Base-by-base conservation (phyloP, 2,888 invertebrate genomes). In the Mystacides longicornis region DNA sequence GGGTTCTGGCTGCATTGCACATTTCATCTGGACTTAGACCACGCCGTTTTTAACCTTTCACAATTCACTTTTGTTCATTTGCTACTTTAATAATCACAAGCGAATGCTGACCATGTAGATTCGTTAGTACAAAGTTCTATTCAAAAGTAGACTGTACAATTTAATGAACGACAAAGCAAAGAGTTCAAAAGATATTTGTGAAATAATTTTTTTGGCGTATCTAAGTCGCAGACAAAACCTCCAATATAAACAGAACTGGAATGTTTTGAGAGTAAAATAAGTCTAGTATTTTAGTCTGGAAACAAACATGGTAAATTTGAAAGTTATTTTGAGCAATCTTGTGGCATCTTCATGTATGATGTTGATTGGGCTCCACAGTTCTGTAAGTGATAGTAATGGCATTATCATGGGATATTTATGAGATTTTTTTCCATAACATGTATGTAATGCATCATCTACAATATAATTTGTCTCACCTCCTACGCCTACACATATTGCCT, bases 301-400 rank as follows among this genome's bases (percentile, higher is more conserved):
- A 14, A 37, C 37, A 37, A 14, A 37, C 37, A 3, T 14, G 16
- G 4, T 37, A 14, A 37, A 11, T 3, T 37, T 37, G 14, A 16
- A 37, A n/a, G 16, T 37, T 7, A 37, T 37, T 37, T 7, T n/a
- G 16, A 7, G 16, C 14, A 14, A 7, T 37, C 37, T 37, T 37
- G 37, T 37, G 16, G 37, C 7, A 46, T 46, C 46, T 20, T 46
- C 46, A 2, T 3, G 46, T 21, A 11, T 46, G 46, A 3, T 46
- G 46, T 21, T 46, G 21, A 46, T 20, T 19, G 20, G 23, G 48
- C 48, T 48, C 48, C 48, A 48, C 21, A 18, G 22, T 48, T 48
- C 48, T 48, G 48, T 48, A 48, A 48, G 18, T 48, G 48, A 48
- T 23, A 48, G 45, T 21, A 23, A 23, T 48, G 16, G 22, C 48